A percentile compares a stretch with the other conserved stretches of the same genome.
Evolutionary conservation across 2,797 vertebrate genomes (phyloP).

Genomic region (Arrhamphus sclerolepis): DNA sequence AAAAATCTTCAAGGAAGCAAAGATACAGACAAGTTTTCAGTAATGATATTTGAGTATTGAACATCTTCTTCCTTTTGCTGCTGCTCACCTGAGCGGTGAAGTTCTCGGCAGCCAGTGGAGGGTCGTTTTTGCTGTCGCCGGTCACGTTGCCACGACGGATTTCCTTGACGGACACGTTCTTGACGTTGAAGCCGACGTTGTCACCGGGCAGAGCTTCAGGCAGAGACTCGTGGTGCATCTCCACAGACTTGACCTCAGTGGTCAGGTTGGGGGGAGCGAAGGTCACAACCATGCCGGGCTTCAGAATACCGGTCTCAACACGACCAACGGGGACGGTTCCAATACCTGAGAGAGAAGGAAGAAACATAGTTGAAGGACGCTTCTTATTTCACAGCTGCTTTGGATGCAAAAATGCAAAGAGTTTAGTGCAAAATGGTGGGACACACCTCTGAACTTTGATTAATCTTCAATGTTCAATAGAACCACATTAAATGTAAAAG

Average conservation of each 20-base stretch:
- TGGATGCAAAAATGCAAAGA: too few species aligned
- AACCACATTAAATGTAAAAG: too few species aligned
- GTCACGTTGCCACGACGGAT: conserved; percentile 82
- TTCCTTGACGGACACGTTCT: conserved; percentile 86
- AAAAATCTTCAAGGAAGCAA: too few species aligned
- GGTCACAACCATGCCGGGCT: conserved; percentile 82
- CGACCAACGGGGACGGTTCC: conserved; percentile 84
- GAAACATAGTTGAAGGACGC: too few species aligned
- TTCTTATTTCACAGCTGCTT: too few species aligned
- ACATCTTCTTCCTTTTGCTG: neutral
- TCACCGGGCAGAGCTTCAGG: conserved; percentile 80
- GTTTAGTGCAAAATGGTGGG: too few species aligned
- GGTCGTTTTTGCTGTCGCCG: conserved; percentile 85
- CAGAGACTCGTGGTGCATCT: conserved; percentile 85
- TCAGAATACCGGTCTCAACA: conserved; percentile 83
- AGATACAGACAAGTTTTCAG: too few species aligned
- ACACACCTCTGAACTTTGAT: too few species aligned
- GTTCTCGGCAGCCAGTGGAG: conserved; percentile 70
- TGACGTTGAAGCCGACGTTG: conserved; percentile 86
- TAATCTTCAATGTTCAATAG: too few species aligned
- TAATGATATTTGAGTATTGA: too few species aligned
- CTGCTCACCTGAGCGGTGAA: conserved; percentile 80
- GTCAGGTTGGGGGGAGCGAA: conserved; percentile 81
- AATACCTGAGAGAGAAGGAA: conserved; percentile 69
- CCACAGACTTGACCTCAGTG: conserved; percentile 86